These are phyloP conservation scores for Acanthisitta chloris DNA, from an alignment of 2,113 vertebrate species.

Conservation along the genomic window DNA sequence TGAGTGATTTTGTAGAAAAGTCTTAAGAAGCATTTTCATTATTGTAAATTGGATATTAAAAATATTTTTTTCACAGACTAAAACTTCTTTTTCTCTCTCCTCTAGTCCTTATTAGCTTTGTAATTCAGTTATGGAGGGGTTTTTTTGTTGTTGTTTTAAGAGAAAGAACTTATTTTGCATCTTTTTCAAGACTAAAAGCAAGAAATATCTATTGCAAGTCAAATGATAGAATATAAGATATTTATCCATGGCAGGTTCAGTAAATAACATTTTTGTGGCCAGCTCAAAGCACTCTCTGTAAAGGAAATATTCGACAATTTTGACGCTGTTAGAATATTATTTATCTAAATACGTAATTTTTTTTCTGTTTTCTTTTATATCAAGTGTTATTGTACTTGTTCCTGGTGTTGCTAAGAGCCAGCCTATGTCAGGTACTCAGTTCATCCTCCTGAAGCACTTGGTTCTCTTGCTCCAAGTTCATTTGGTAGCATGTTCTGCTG, in stretches of 20 bases:
- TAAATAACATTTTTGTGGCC: background rate
- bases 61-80: background rate
- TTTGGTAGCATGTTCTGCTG: background rate
- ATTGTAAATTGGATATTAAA: background rate
- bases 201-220: background rate
- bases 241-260: background rate
- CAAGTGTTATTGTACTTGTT: background rate
- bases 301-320: background rate
- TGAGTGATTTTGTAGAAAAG: background rate
- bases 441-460: background rate
- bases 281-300: background rate
- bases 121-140: background rate
- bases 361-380: background rate
- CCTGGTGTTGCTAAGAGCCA: background rate
- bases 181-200: background rate
- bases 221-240: background rate
- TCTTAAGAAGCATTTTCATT: background rate
- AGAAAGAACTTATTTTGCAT: background rate
- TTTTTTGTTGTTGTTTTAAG: background rate
- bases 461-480: background rate
- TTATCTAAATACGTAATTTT: background rate
- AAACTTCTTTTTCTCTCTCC: background rate
- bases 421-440: background rate
- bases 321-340: background rate
- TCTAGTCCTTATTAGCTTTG: background rate